Base-by-base conservation (phyloP, 2,113 vertebrate genomes). In the Gopherus flavomarginatus region DNA sequence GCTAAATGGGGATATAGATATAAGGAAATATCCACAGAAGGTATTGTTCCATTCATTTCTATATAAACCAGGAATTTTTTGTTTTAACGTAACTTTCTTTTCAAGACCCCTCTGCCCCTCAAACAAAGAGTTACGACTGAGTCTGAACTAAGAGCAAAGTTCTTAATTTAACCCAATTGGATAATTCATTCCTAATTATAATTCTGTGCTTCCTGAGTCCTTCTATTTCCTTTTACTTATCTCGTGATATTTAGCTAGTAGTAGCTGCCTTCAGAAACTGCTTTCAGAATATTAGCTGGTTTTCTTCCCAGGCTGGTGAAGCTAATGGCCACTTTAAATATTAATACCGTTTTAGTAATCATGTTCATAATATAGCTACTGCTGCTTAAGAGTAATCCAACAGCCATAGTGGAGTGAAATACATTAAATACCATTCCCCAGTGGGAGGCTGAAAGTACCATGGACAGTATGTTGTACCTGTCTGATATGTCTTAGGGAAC, bases 401-500 rank as follows among this genome's bases (percentile, higher is more conserved):
- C 77, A 92, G 79, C 84, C 59, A 16, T 84, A n/a, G 29, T 88
- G 82, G 81, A 93, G 80, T 81, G 77, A 90, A 85, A 87, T 54
- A 35, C 17, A 59, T 87, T 56, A 75, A 88, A 62, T 84, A 12
- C 13, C 6, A 29, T 83, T 92, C 81, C 81, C 80, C 44, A 47
- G 38, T 10, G 77, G 92, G 92, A 81, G 35, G 47, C 13, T 3
- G 89, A 84, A 91, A 92, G 78, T 62, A 75, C 1, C 1, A 59
- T 72, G 93, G 94, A 92, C 91, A 89, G 79, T 86, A 38, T 82
- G 72, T 88, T 94, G 79, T 83, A 65, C 90, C 81, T 94, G 81
- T 93, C 90, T 94, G 85, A 92, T 91, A 26, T 87, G 85, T 81
- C 93, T 95, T 85, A 95, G 83, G 88, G 91, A 94, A 86, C 59